Conservation (phyloP, 2,113 vertebrate species). For the Neodontobutis hainanensis region DNA sequence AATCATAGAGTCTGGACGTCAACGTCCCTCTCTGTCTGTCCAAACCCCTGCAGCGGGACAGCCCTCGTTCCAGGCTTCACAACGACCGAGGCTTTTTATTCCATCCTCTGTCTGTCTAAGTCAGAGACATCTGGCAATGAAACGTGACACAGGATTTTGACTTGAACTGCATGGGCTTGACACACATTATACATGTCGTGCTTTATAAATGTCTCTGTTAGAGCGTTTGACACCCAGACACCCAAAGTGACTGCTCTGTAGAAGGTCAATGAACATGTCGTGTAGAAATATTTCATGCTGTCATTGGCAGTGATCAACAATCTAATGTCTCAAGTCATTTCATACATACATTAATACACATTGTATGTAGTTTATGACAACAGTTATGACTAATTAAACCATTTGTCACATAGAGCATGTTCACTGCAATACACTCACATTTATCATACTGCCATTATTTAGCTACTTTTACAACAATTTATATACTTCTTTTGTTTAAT, state of each 20-base stretch:
- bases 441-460: too few species aligned
- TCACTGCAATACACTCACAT: too few species aligned
- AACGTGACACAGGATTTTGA: background rate
- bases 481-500: too few species aligned
- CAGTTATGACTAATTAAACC: too few species aligned
- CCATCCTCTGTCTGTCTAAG: background rate
- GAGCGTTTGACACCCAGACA: conserved; percentile 3
- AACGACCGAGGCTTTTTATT: background rate
- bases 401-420: too few species aligned
- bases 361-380: too few species aligned
- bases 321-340: too few species aligned
- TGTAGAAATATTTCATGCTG: too few species aligned
- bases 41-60: conserved; percentile 14
- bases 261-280: too few species aligned
- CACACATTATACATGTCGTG: background rate
- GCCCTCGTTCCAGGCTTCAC: conserved; percentile 18
- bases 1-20: conserved; percentile 28
- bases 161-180: background rate
- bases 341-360: too few species aligned
- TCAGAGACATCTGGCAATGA: background rate
- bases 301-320: too few species aligned
- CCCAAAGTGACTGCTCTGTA: background rate
- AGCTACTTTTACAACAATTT: too few species aligned
- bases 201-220: background rate
- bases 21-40: conserved; percentile 23